Conservation (phyloP, 2,113 vertebrate species). For the Strix aluco region DNA sequence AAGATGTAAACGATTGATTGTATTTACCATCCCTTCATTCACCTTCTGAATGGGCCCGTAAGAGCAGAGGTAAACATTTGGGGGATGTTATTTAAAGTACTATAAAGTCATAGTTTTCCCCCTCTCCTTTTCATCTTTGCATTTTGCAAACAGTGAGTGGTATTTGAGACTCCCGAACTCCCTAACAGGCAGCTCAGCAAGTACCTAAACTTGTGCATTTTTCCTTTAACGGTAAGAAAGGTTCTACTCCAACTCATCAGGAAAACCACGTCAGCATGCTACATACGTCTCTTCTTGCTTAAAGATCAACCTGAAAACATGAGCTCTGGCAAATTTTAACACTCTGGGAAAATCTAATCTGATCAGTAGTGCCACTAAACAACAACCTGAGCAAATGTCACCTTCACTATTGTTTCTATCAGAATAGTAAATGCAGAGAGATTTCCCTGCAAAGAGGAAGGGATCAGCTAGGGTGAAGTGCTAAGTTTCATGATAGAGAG, state of each 20-base stretch:
- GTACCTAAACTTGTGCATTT: neutral
- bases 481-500: neutral
- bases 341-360: neutral
- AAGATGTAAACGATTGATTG: neutral
- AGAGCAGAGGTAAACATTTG: neutral
- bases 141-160: neutral
- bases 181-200: neutral
- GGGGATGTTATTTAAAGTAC: neutral
- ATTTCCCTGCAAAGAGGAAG: neutral
- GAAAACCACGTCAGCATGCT: neutral
- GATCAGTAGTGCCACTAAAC: neutral
- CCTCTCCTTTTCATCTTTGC: neutral
- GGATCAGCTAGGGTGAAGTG: neutral
- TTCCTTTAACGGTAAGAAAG: neutral
- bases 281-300: neutral
- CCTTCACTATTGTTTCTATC: neutral
- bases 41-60: neutral
- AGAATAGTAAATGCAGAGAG: neutral
- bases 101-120: neutral
- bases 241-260: neutral
- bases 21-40: neutral
- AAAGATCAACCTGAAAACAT: neutral
- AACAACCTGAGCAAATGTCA: slow-evolving; percentile 2
- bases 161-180: neutral
- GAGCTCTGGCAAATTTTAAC: neutral